Evolutionary conservation across 2,797 vertebrate genomes (phyloP).

Genomic region (Molossus alvarezi): DNA sequence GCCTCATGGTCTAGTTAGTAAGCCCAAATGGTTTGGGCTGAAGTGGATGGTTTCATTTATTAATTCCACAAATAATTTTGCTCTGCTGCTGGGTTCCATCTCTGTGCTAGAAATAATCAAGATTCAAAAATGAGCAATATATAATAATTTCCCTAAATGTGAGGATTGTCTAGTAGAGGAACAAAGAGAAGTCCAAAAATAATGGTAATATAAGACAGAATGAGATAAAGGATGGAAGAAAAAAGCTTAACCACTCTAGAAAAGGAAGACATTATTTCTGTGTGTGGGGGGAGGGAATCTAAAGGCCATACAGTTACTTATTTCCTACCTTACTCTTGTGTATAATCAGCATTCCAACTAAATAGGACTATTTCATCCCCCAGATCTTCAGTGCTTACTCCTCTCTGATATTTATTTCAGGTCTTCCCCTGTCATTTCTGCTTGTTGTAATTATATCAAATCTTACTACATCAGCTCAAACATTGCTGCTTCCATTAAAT

Average conservation of each 20-base stretch:
- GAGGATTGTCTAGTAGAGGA: background rate
- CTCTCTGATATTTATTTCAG: constrained; percentile 47
- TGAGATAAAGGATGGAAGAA: constrained; percentile 19
- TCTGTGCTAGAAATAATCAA: constrained; percentile 29
- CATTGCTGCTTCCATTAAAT: background rate
- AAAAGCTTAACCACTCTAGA: background rate
- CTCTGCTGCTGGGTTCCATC: background rate
- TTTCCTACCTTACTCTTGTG: background rate
- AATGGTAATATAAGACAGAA: background rate
- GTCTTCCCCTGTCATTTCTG: constrained; percentile 44
- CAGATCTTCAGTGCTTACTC: constrained; percentile 3
- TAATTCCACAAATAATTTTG: constrained; percentile 48
- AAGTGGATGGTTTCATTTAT: constrained; percentile 58
- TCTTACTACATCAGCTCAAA: constrained; percentile 38
- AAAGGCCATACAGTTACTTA: constrained; percentile 11
- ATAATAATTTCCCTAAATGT: constrained; percentile 50
- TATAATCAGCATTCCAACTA: background rate
- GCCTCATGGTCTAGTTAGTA: background rate
- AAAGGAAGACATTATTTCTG: constrained; percentile 5
- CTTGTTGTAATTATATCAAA: constrained; percentile 9
- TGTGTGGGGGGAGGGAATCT: background rate
- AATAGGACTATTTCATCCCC: background rate
- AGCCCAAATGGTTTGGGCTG: constrained; percentile 6
- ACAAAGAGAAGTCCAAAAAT: constrained; percentile 55
- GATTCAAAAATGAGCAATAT: background rate